Base-by-base conservation (phyloP, 2,888 invertebrate species). In the Eretmocerus hayati region DNA sequence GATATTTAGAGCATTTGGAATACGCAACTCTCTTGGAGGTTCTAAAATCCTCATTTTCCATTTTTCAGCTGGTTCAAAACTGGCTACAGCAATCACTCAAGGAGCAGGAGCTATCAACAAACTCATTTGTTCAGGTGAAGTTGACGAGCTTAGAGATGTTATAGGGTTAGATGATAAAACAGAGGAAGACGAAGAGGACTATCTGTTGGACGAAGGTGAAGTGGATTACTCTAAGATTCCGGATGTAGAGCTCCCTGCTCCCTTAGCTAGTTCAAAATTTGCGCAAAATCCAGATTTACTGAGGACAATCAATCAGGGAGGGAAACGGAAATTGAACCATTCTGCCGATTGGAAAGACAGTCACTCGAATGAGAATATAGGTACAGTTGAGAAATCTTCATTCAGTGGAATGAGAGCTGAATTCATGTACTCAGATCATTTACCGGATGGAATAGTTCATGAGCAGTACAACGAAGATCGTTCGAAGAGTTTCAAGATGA, bases 91-190 rank as follows among this genome's bases (percentile, higher is more conserved):
- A 6, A 87, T 90, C 56, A 75, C 81, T 15, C 86, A 87, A 61
- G 90, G 90, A 5, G 82, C 85, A 13, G 79, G 86, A 43, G 83
- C 85, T 35, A 74, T 90, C 18, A 85, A 86, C 63, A 85, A 82
- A 63, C 84, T 82, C 59, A 84, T 90, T 26, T 83, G 84, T 58
- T 83, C 86, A 1, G 90, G 90, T 11, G 87, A 86, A 69, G 80
- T 90, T 55, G 87, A 87, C 63, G 87, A 90, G 62, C 67, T 90
- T 30, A 80, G 82, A 48, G 88, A 88, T 66, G 83, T 87, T 4
- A 83, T 87, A 72, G 85, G 86, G 4, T 78, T 82, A 54, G 75
- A 79, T 6, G 72, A 76, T 33, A 72, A 73, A 15, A 57, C 59
- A 1, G 70, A 71, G 37, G 72, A 76, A 35, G 72, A 73, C n/a